Base-by-base conservation (phyloP, 2,113 vertebrate species). In the Rhinogobius similis region DNA sequence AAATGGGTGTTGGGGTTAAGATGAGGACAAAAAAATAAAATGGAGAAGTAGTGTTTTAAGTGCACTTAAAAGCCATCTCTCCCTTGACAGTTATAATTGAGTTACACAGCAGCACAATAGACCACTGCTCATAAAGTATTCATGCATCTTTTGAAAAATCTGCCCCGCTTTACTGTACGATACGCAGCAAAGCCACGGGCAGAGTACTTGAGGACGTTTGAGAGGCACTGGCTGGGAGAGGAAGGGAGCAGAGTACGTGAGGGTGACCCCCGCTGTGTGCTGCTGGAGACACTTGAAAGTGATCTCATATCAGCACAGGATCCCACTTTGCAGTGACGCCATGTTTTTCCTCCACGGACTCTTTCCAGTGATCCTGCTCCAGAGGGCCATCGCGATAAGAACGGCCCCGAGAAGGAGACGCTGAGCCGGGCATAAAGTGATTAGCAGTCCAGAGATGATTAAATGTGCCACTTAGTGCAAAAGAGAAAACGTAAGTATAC, bases 361-460 rank as follows among this genome's bases (percentile, higher is more conserved):
- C 67, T 67, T 76, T 80, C 65, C 79, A 78, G 55, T 68, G 67
- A 82, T 76, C 73, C 73, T 70, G 70, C 74, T 76, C 48, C 39
- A 79, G 65, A 77, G 64, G 69, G 65, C 70, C 29, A 68, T 73
- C 68, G 66, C 53, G 72, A 83, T 77, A 77, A 84, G 74, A 66
- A 75, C 67, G 48, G 67, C 52, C 77, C 27, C 8, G 46, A 50
- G 74, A 62, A 76, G 69, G 62, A 75, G 73, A 72, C 24, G 61
- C 16, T 76, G 68, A 79, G 78, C 46, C 9, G 65, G 65, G 74
- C 74, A 85, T 75, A 56, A 76, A 64, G 72, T 77, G 71, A 83
- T 87, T 81, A 79, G 67, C 74, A 70, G 55, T n/a, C 23, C 52
- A 13, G 68, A 72, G 75, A 78, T 79, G 72, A 83, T 83, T 86